Evolutionary conservation across 2,888 invertebrate genomes (phyloP), one percentile per base, ranked within the genome.

Genomic region (Heliconius hortense): DNA sequence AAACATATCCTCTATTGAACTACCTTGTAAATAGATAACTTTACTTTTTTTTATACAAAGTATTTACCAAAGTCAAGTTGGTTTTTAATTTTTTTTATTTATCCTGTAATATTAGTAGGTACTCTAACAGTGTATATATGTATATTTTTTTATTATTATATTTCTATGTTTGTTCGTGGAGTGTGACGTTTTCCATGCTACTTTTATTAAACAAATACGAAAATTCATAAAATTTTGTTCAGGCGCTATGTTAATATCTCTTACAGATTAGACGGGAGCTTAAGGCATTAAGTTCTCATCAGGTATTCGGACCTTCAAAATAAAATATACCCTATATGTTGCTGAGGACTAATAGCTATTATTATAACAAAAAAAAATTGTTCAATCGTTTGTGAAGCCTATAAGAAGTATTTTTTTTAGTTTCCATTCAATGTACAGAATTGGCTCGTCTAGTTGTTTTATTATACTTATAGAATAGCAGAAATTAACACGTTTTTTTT

Each of bases 1-100:
- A 78, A 77, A 78, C 70, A 77, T 74, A 77, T 77, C 77, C 73
- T 77, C 72, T 77, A 72, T 67, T 64, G 75, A 78, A 78, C 73
- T 74, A 66, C 76, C 64, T 72, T 76, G 68, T 78, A 69, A 72
- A 72, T 76, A 76, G 72, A 74, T 72, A 35, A 76, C 15, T n/a
- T 31, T 31, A 31, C 5, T 48, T 62, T 75, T 67, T 72, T 66
- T 69, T n/a, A 31, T 69, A 53, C 13, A 13, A 31, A 67, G 10
- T 67, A 26, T 59, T 43, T 48, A 56, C n/a, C 7, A 39, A 69
- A 31, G 35, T 31, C 53, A 8, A 53, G 21, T 69, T 53, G 13
- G 21, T 56, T 69, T 28, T 56, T 69, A 53, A n/a, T 31, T 56
- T 28, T 28, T 28, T 35, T 35, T 35, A 8, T 1, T 31, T 31